phyloP scores from a whole-genome alignment of 2,888 invertebrate species.

The Strigamia maritima region DNA sequence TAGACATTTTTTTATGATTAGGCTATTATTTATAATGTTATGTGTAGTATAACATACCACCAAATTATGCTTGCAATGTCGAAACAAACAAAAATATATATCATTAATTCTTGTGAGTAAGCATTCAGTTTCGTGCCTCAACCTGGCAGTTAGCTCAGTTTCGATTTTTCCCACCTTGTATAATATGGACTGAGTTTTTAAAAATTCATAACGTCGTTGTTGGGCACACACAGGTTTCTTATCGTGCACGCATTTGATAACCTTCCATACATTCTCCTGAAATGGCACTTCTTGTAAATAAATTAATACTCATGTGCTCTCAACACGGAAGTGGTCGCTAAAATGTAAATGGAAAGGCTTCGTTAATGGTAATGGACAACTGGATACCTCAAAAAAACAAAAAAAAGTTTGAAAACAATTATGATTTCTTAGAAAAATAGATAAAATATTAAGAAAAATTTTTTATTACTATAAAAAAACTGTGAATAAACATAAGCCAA shows the following conservation, averaged over 20 bases:
- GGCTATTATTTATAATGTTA: too few relatives aligned
- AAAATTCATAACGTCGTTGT: conserved; percentile 21
- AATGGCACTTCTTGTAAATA: conserved; percentile 27
- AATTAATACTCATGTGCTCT: conserved; percentile 19
- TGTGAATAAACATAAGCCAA: background rate
- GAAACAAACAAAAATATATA: background rate
- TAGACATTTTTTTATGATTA: too few relatives aligned
- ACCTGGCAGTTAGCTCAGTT: background rate
- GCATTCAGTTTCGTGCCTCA: background rate
- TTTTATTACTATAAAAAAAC: too few relatives aligned
- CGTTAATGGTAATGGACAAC: background rate
- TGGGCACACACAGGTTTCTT: background rate
- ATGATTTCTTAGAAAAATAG: too few relatives aligned
- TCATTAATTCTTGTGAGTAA: background rate
- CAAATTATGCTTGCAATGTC: background rate
- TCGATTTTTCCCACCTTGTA: conserved; percentile 22
- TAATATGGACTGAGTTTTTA: background rate
- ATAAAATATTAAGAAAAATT: too few relatives aligned
- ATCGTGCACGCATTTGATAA: conserved; percentile 27
- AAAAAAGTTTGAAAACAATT: background rate
- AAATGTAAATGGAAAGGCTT: background rate
- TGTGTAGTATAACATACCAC: background rate
- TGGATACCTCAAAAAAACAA: background rate
- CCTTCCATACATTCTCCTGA: conserved; percentile 8
- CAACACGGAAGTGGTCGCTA: conserved; percentile 24